Evolutionary conservation across 1,140 invertebrate genomes (phyloP), one percentile per base, ranked within the genome.

Genomic region (Goniozus legneri): DNA sequence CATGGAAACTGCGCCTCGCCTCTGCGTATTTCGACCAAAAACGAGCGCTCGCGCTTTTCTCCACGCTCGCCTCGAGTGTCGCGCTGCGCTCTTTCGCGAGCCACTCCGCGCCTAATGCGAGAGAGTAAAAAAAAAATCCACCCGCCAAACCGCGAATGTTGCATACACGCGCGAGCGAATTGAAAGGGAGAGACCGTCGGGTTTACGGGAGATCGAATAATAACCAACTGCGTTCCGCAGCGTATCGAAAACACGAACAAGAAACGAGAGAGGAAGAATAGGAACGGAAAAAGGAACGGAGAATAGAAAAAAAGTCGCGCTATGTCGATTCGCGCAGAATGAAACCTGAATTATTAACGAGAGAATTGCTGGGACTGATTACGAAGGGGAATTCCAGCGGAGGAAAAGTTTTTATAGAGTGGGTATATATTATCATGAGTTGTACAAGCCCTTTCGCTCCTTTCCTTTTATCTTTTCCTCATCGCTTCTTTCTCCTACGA

Each of bases 201-300:
- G 38, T 33, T n/a, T n/a, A n/a, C 30, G 21, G n/a, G 32, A 15
- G 44, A 38, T 45, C 42, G 42, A 35, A 19, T 39, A 43, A 50
- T 19, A 33, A 30, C 42, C 14, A 44, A 44, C 36, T 44, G 14
- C 24, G 48, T 38, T 38, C 7, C 10, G 21, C 19, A n/a, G n/a
- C n/a, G 35, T 44, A 24, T 44, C 21, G 33, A 15, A 7, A 14
- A 24, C 12, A 10, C 2, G 3, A 6, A 6, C 3, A 7, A 30
- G 20, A 32, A 10, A 3, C 8, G 13, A 1, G 44, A 18, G 32
- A 34, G 10, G n/a, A 8, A 15, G 43, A 14, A 16, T 35, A 46
- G 34, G 33, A 37, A 47, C 45, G 42, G 42, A 50, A 50, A 50
- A 37, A n/a, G n/a, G n/a, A n/a, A n/a, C n/a, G n/a, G n/a, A n/a